Percentiles rank a stretch among this genome's conserved stretches.
Evolutionary conservation across 1,140 invertebrate species (phyloP).

Genomic region (Conus betulinus): DNA sequence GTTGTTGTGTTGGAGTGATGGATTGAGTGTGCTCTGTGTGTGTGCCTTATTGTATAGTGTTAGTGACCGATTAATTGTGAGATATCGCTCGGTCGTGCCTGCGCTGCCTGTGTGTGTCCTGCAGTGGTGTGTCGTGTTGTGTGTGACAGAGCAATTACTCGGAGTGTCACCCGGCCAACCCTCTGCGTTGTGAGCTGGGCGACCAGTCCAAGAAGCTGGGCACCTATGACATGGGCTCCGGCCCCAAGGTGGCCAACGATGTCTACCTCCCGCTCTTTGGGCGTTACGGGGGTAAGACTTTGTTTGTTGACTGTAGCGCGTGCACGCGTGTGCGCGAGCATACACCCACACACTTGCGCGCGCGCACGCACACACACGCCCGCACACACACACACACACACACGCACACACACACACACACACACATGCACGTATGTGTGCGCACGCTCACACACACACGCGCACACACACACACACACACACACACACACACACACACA

Average conservation of each 20-base stretch:
- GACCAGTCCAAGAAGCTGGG: constrained; percentile 91
- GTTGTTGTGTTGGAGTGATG: too few relatives aligned
- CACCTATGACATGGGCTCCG: constrained; percentile 87
- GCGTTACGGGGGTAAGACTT: constrained; percentile 68
- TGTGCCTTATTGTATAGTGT: neutral
- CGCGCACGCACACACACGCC: neutral
- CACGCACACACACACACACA: neutral
- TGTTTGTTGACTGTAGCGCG: neutral
- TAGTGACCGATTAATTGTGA: neutral
- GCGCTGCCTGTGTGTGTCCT: neutral
- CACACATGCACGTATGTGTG: neutral
- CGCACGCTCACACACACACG: neutral
- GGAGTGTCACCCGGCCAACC: constrained; percentile 91
- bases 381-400: neutral
- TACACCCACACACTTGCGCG: neutral
- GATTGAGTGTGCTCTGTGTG: neutral
- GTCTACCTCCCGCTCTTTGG: constrained; percentile 88
- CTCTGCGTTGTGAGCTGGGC: constrained; percentile 93
- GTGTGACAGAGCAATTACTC: constrained; percentile 78
- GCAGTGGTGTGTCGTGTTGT: constrained; percentile 13
- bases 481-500: neutral
- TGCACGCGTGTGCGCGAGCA: neutral
- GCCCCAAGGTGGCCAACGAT: constrained; percentile 88
- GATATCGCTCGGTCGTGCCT: neutral
- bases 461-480: neutral